phyloP scores from a whole-genome alignment of 2,888 invertebrate genomes.

The Meganola albula region DNA sequence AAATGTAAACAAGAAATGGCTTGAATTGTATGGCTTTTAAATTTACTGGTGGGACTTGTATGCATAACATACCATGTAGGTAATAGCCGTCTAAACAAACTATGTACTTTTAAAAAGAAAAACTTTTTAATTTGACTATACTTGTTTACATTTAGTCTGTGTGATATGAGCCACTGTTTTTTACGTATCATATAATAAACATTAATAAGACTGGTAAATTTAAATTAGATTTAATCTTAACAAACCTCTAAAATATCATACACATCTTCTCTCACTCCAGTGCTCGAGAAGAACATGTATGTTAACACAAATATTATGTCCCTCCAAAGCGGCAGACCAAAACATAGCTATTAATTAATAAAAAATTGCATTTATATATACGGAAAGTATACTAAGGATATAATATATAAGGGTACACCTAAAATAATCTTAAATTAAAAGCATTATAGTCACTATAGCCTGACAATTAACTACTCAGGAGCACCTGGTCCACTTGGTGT shows the following conservation, averaged over 20 bases:
- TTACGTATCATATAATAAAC: conserved; percentile 41
- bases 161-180: conserved; percentile 34
- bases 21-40: conserved; percentile 42
- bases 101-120: conserved; percentile 22
- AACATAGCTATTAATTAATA: conserved; percentile 32
- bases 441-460: conserved; percentile 44
- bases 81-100: conserved; percentile 21
- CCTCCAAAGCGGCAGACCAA: conserved; percentile 49
- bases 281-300: conserved; percentile 20
- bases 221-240: conserved; percentile 7
- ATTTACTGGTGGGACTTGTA: conserved; percentile 39
- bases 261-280: no score
- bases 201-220: conserved; percentile 27
- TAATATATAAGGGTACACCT: conserved; percentile 28
- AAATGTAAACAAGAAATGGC: conserved; percentile 68
- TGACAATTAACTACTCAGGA: conserved; percentile 42
- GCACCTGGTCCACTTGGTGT: conserved; percentile 39
- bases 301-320: conserved; percentile 36
- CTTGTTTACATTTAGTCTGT: conserved; percentile 68
- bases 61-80: conserved; percentile 19
- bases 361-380: conserved; percentile 20
- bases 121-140: conserved; percentile 22
- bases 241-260: no score
- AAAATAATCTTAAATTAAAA: conserved; percentile 32
- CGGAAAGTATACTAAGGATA: conserved; percentile 34